Conservation (phyloP, 2,113 vertebrate species). For the Empidonax traillii region DNA sequence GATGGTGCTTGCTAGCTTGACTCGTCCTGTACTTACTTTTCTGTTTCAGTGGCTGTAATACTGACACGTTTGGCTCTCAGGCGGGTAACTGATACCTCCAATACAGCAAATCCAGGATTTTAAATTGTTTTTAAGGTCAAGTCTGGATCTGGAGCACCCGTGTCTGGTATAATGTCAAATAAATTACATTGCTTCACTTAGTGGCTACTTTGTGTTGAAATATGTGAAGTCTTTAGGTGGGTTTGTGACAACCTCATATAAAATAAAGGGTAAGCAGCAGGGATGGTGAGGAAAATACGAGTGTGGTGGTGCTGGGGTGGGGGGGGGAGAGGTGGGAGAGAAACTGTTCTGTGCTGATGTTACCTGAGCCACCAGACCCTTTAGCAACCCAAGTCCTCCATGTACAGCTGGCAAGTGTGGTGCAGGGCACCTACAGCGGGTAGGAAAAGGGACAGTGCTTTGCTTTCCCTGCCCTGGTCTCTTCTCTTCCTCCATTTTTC, state of each 20-base stretch:
- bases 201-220: slow-evolving; percentile 49
- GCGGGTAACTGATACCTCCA: neutral
- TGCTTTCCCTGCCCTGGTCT: no score
- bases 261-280: neutral
- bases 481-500: neutral
- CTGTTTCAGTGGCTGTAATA: neutral
- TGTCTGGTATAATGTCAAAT: slow-evolving; percentile 48
- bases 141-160: neutral
- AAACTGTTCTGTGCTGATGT: neutral
- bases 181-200: slow-evolving; percentile 37
- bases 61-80: neutral
- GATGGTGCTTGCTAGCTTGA: neutral
- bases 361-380: neutral
- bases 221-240: neutral
- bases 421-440: fast-evolving
- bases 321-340: neutral
- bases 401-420: fast-evolving
- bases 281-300: neutral
- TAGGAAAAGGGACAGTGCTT: neutral
- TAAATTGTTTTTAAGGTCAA: slow-evolving; percentile 32
- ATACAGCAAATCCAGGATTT: neutral
- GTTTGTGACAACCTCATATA: neutral
- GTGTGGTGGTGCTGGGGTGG: no score
- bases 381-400: fast-evolving
- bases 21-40: neutral